Evolutionary conservation across 2,888 invertebrate species (phyloP).

Genomic region (Lycia hirtaria): DNA sequence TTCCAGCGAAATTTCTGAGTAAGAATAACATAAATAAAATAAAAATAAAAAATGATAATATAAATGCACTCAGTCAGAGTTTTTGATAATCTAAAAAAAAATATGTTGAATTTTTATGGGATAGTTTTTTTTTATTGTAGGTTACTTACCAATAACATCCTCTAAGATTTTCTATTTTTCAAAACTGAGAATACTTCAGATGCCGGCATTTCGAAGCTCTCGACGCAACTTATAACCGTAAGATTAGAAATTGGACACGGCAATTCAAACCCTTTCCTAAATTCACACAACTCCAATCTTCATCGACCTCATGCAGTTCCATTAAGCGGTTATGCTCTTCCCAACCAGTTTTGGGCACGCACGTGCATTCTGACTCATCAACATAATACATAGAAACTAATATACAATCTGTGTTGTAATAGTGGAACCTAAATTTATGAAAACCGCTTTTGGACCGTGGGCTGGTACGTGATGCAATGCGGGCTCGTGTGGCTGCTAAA

Average conservation of each 20-base stretch:
- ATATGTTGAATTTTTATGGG: too few species aligned
- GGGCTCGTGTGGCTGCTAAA: constrained; percentile 20
- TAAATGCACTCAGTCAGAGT: too few species aligned
- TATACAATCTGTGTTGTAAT: constrained; percentile 30
- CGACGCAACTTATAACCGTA: constrained; percentile 1
- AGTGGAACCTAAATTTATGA: constrained; percentile 35
- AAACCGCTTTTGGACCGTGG: constrained; percentile 36
- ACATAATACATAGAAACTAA: constrained; percentile 25
- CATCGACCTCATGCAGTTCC: constrained; percentile 29
- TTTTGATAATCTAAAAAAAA: too few species aligned
- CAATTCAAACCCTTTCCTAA: constrained; percentile 26
- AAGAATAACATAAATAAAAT: too few species aligned
- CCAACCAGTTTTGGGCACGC: constrained; percentile 34
- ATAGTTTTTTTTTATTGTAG: too few species aligned
- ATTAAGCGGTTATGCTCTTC: constrained; percentile 26
- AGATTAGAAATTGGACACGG: constrained; percentile 27
- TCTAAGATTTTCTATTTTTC: too few species aligned
- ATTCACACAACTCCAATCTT: constrained; percentile 27
- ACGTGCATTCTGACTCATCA: constrained; percentile 40
- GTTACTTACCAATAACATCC: too few species aligned
- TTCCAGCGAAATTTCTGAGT: too few species aligned
- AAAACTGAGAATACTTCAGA: not conserved
- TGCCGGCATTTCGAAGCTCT: not conserved
- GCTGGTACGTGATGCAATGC: constrained; percentile 39
- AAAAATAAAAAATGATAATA: too few species aligned